These are phyloP conservation scores for Laothoe populi DNA, from an alignment of 2,888 invertebrate genomes.

Conservation along the genomic window DNA sequence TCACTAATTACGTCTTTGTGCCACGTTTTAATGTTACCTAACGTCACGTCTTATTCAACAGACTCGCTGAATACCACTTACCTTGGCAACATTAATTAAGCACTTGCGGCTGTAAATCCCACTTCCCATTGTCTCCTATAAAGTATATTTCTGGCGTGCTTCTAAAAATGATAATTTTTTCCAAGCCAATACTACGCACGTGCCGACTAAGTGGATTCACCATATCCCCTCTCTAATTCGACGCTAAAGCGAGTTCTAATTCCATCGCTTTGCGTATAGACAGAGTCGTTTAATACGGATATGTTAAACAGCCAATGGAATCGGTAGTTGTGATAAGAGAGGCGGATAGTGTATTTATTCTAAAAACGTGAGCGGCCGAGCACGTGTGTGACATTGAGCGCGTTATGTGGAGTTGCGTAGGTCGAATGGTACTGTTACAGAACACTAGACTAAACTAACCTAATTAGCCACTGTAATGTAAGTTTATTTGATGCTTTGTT, in stretches of 20 bases:
- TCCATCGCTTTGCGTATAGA: constrained; percentile 6
- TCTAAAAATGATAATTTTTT: constrained; percentile 24
- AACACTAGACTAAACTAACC: constrained; percentile 2
- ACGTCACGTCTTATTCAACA: too few relatives aligned
- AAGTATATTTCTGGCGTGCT: constrained; percentile 23
- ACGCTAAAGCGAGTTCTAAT: neutral
- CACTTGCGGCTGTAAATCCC: neutral
- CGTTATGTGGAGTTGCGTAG: constrained; percentile 23
- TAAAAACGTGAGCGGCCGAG: constrained; percentile 26
- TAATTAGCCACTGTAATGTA: constrained; percentile 5
- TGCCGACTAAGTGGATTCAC: constrained; percentile 23
- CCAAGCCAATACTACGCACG: constrained; percentile 31
- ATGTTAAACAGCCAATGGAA: constrained; percentile 13
- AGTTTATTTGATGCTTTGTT: neutral
- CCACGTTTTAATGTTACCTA: too few relatives aligned
- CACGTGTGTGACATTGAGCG: constrained; percentile 38
- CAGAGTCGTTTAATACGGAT: neutral
- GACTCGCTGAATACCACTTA: too few relatives aligned
- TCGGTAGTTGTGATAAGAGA: neutral
- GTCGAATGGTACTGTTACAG: constrained; percentile 17
- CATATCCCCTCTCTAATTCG: neutral
- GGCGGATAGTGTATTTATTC: neutral
- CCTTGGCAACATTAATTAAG: neutral
- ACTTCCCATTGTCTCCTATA: constrained; percentile 24
- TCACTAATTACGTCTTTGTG: too few relatives aligned